These are phyloP conservation scores for Augochlora pura DNA, from an alignment of 1,140 invertebrate genomes.

Conservation along the genomic window DNA sequence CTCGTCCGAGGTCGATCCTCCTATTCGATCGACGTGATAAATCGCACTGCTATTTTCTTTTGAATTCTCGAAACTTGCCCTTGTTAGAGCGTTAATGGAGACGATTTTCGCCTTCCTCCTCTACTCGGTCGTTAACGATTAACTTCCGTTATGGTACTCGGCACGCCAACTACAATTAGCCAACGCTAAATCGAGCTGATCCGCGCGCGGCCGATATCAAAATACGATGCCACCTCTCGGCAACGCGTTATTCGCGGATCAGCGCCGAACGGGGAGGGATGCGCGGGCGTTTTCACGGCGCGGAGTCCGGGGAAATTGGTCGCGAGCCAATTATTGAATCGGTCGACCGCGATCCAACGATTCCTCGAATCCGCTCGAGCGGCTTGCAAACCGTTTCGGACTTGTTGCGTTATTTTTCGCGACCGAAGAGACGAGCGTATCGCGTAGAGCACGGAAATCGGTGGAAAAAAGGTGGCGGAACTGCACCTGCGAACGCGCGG, in stretches of 20 bases:
- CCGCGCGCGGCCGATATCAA: background rate
- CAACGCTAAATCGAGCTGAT: background rate
- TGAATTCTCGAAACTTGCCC: no score
- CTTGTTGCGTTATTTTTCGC: no score
- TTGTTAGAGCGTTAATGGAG: background rate
- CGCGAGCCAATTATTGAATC: constrained; percentile 55
- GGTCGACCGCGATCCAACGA: constrained; percentile 47
- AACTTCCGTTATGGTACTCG: background rate
- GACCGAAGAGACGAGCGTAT: no score
- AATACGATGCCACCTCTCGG: background rate
- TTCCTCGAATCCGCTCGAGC: constrained; percentile 20
- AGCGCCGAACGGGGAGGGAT: background rate
- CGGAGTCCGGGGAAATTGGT: constrained; percentile 68
- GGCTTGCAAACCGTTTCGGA: no score
- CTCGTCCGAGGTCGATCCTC: no score
- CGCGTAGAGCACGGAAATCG: background rate
- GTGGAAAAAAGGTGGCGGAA: background rate
- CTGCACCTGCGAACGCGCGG: background rate
- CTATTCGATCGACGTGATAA: no score
- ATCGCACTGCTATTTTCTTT: no score
- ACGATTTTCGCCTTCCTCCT: background rate
- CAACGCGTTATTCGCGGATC: background rate
- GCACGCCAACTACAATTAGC: constrained; percentile 4
- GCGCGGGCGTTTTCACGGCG: background rate
- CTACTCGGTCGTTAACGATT: background rate